Evolutionary conservation across 2,797 vertebrate species (phyloP).

Genomic region (Sparus aurata): DNA sequence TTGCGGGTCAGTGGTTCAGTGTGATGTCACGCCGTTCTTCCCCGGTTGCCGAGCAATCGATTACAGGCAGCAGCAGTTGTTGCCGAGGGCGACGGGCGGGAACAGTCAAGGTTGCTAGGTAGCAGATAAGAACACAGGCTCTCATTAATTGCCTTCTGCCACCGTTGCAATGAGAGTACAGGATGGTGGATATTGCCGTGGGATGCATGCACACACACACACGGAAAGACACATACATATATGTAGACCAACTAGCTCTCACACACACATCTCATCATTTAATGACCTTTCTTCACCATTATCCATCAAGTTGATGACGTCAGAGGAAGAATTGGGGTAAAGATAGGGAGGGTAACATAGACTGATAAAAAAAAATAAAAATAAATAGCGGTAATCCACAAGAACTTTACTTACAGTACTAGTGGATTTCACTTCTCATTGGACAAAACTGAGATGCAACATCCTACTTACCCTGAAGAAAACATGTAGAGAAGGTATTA

Average conservation of each 20-base stretch:
- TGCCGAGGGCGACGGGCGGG: slow-evolving; percentile 55
- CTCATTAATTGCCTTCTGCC: slow-evolving; percentile 72
- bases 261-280: slow-evolving; percentile 1
- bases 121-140: slow-evolving; percentile 70
- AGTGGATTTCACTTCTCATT: background rate
- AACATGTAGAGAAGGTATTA: background rate
- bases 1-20: slow-evolving; percentile 33
- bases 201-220: slow-evolving; percentile 31
- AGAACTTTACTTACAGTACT: background rate
- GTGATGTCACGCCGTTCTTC: slow-evolving; percentile 36
- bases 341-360: background rate
- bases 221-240: background rate
- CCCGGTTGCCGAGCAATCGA: slow-evolving; percentile 53
- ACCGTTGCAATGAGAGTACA: slow-evolving; percentile 19
- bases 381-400: slow-evolving; percentile 14
- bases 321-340: background rate
- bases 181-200: slow-evolving; percentile 30
- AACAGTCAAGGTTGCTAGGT: slow-evolving; percentile 75
- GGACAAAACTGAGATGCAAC: background rate
- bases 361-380: too few relatives aligned
- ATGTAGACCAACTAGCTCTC: background rate
- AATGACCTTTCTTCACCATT: slow-evolving; percentile 28
- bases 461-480: background rate
- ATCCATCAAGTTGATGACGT: slow-evolving; percentile 17
- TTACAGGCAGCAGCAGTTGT: slow-evolving; percentile 60